A percentile compares a stretch with the other conserved stretches of the same genome.
phyloP scores from a whole-genome alignment of 1,140 invertebrate species.

The Berghia stephanieae region DNA sequence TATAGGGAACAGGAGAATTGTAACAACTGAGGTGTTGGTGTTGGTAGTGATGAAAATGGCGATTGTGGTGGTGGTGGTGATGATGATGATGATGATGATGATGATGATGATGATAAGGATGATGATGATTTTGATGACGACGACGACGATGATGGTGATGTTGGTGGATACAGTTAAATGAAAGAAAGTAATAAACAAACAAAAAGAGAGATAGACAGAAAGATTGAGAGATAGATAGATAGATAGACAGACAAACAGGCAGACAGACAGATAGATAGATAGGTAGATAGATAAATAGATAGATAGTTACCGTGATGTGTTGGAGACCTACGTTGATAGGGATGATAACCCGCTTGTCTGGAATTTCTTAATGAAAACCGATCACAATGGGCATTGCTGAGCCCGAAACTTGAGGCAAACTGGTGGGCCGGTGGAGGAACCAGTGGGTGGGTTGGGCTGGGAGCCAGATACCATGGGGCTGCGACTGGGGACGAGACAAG shows the following conservation, averaged over 20 bases:
- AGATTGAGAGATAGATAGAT: slow-evolving; percentile 19
- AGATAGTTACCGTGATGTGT: slow-evolving; percentile 35
- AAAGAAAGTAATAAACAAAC: not conserved
- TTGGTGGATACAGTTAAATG: not conserved
- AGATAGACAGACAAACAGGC: not conserved
- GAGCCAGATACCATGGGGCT: slow-evolving; percentile 57
- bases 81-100: too few species aligned
- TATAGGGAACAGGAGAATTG: not conserved
- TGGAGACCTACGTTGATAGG: slow-evolving; percentile 57
- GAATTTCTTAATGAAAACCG: slow-evolving; percentile 53
- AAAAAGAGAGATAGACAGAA: not conserved
- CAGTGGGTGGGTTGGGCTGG: slow-evolving; percentile 42
- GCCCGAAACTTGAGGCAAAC: slow-evolving; percentile 51
- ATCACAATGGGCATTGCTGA: slow-evolving; percentile 58
- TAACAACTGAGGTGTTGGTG: not conserved
- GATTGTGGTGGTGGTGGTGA: too few species aligned
- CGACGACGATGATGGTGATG: too few species aligned
- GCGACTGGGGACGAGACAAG: slow-evolving; percentile 45
- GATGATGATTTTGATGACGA: too few species aligned
- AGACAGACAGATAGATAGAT: not conserved
- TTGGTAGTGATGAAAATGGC: not conserved
- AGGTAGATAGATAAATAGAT: not conserved
- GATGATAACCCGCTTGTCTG: slow-evolving; percentile 53
- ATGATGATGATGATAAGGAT: too few species aligned
- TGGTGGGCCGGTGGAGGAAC: slow-evolving; percentile 60